Percentiles rank a stretch among this genome's conserved stretches.
These are phyloP conservation scores for Pantherophis alleghaniensis DNA, from an alignment of 2,797 vertebrate species.

Conservation along the genomic window DNA sequence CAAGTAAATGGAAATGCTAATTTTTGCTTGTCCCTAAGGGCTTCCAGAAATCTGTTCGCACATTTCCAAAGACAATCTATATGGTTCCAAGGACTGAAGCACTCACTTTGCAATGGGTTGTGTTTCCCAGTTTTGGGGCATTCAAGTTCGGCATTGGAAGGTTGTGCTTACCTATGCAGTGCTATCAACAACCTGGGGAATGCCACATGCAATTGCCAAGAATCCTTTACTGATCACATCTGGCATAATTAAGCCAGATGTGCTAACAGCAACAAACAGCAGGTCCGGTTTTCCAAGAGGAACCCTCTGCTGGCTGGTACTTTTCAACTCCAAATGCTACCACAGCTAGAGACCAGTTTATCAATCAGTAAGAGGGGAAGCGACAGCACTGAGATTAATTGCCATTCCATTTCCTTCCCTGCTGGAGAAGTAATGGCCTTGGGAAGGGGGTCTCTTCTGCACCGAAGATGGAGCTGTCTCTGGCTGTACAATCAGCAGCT, in stretches of 20 bases:
- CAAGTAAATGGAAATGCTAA: background rate
- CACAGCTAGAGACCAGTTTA: slow-evolving; percentile 4
- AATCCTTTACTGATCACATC: background rate
- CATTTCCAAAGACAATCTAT: background rate
- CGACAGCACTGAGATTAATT: slow-evolving; percentile 15
- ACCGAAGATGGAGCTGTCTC: background rate
- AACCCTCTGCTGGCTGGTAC: background rate
- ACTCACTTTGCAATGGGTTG: background rate
- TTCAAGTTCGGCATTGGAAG: background rate
- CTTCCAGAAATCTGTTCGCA: background rate
- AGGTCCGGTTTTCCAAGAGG: background rate
- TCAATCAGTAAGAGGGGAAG: slow-evolving; percentile 29
- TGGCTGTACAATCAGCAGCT: slow-evolving; percentile 7
- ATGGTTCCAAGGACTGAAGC: background rate
- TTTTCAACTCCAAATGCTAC: background rate
- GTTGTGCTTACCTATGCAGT: background rate
- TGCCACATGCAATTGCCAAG: background rate
- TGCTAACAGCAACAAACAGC: background rate
- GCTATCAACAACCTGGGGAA: background rate
- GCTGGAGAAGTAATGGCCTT: slow-evolving; percentile 16
- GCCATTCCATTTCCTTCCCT: slow-evolving; percentile 19
- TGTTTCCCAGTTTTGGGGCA: background rate
- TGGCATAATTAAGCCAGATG: slow-evolving; percentile 11
- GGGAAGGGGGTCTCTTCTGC: background rate
- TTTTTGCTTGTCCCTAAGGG: background rate